These are phyloP conservation scores for Acholoe squamosa DNA, from an alignment of 2,888 invertebrate species.

Conservation along the genomic window DNA sequence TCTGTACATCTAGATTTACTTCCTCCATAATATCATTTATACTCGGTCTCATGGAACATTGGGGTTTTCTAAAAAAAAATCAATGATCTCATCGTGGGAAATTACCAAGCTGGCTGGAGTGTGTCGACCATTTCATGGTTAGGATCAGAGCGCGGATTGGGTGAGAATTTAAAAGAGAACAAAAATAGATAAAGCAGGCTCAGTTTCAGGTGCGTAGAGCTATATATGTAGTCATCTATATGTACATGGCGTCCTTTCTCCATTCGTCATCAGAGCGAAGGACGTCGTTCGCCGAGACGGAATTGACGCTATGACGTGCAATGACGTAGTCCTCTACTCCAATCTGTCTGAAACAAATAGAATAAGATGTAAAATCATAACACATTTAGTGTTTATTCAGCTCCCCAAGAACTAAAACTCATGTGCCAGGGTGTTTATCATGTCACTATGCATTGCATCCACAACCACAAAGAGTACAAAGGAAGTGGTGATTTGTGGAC, in stretches of 20 bases:
- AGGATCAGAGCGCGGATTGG: neutral
- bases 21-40: too few species aligned
- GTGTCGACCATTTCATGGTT: neutral
- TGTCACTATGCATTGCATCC: too few species aligned
- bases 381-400: too few species aligned
- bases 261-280: neutral
- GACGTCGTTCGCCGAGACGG: neutral
- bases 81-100: neutral
- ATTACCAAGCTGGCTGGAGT: neutral
- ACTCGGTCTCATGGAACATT: neutral
- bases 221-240: neutral
- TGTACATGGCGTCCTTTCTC: conserved; percentile 11
- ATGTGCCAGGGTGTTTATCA: too few species aligned
- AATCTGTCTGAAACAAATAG: neutral
- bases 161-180: neutral
- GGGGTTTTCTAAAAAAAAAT: neutral
- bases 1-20: too few species aligned
- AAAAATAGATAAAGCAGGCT: neutral
- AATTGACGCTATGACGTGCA: neutral
- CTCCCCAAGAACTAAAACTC: too few species aligned
- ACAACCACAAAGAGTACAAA: too few species aligned
- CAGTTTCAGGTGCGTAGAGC: neutral
- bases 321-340: neutral
- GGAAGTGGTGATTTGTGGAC: too few species aligned
- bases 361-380: neutral